Evolutionary conservation across 2,113 vertebrate species (phyloP).

Genomic region (Podiceps cristatus): DNA sequence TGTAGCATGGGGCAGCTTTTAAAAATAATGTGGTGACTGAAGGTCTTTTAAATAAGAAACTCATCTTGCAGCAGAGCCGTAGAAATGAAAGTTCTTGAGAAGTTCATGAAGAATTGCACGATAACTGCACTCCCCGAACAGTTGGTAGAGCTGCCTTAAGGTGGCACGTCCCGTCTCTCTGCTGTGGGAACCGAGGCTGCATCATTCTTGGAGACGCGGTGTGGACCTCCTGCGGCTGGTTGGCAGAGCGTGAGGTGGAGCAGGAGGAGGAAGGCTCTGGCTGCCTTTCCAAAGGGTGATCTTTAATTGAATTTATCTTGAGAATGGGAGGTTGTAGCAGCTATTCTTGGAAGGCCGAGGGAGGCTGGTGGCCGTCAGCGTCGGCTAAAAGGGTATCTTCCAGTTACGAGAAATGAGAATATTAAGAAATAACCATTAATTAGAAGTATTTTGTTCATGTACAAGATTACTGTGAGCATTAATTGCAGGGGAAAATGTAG

Average conservation of each 20-base stretch:
- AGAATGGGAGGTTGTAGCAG: background rate
- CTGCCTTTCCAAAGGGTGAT: background rate
- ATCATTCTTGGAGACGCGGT: accelerated
- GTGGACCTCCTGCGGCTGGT: background rate
- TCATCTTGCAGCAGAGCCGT: background rate
- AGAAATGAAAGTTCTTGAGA: background rate
- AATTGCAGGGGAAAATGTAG: background rate
- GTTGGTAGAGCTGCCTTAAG: accelerated
- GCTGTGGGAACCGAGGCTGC: background rate
- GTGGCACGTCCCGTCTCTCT: background rate
- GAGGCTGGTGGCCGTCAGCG: background rate
- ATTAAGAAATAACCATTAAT: background rate
- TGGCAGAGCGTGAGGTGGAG: background rate
- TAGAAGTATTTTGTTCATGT: background rate
- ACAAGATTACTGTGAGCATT: background rate
- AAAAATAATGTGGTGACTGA: background rate
- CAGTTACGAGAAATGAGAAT: background rate
- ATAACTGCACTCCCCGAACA: background rate
- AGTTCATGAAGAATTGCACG: background rate
- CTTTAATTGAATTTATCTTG: background rate
- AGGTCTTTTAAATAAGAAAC: background rate
- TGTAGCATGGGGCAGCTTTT: background rate
- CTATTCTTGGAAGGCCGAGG: background rate
- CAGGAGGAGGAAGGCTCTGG: background rate
- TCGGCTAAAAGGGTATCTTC: background rate